Percentiles rank a stretch among this genome's conserved stretches.
These are phyloP conservation scores for Nesoenas mayeri DNA, from an alignment of 2,113 vertebrate genomes.

Conservation along the genomic window DNA sequence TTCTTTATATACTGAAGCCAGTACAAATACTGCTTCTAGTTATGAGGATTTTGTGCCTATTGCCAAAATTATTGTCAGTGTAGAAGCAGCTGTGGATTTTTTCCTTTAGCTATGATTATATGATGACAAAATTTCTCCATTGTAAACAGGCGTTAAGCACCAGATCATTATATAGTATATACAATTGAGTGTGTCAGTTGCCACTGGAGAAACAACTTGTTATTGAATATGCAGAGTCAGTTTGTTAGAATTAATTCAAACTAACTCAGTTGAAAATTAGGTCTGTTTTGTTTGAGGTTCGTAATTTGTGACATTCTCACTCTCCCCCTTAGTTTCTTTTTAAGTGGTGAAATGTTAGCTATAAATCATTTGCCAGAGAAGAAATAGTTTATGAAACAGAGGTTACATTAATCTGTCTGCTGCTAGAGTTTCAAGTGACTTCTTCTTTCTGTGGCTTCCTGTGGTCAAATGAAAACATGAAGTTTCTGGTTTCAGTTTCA, in stretches of 20 bases:
- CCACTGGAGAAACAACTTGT: neutral
- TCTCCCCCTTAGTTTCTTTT: neutral
- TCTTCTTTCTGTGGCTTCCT: neutral
- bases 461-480: neutral
- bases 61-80: neutral
- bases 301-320: neutral
- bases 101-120: neutral
- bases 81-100: neutral
- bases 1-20: neutral
- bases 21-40: neutral
- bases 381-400: neutral
- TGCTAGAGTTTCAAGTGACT: neutral
- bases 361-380: neutral
- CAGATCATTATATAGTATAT: neutral
- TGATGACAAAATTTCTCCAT: neutral
- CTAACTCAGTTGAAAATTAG: neutral
- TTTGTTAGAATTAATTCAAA: neutral
- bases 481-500: neutral
- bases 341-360: neutral
- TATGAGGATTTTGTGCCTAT: neutral
- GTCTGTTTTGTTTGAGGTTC: neutral
- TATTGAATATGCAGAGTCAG: neutral
- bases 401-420: neutral
- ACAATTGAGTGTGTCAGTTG: neutral
- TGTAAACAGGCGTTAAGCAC: neutral